These are phyloP conservation scores for Tauraco hartlaubi DNA, from an alignment of 2,797 vertebrate genomes.

Conservation along the genomic window DNA sequence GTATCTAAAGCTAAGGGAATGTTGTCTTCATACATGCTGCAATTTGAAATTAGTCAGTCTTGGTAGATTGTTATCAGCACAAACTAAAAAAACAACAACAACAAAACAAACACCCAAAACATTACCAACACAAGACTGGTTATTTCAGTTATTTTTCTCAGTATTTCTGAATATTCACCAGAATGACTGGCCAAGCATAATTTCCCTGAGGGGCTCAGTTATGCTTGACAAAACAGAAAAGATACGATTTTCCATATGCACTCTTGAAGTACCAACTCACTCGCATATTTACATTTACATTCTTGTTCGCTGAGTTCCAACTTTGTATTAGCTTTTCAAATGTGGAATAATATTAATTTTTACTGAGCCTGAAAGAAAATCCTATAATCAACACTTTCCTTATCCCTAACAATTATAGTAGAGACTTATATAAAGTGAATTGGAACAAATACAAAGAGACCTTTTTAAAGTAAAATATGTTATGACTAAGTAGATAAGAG, in stretches of 20 bases:
- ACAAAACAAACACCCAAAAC: background rate
- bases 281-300: background rate
- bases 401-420: background rate
- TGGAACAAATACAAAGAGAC: background rate
- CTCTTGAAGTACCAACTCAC: background rate
- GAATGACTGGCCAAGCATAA: slow-evolving; percentile 1
- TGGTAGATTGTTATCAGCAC: background rate
- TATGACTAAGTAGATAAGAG: background rate
- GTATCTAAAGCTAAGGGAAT: background rate
- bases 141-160: background rate
- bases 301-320: background rate
- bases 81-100: background rate
- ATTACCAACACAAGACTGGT: background rate
- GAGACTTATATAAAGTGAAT: background rate
- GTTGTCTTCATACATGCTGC: background rate
- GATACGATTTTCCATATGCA: background rate
- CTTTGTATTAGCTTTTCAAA: background rate
- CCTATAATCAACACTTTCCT: background rate
- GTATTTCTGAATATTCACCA: slow-evolving; percentile 8
- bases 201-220: background rate
- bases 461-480: background rate
- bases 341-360: background rate
- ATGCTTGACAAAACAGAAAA: background rate
- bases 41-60: background rate
- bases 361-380: background rate